phyloP scores from a whole-genome alignment of 1,140 invertebrate species.

The Proctacanthus coquilletti region DNA sequence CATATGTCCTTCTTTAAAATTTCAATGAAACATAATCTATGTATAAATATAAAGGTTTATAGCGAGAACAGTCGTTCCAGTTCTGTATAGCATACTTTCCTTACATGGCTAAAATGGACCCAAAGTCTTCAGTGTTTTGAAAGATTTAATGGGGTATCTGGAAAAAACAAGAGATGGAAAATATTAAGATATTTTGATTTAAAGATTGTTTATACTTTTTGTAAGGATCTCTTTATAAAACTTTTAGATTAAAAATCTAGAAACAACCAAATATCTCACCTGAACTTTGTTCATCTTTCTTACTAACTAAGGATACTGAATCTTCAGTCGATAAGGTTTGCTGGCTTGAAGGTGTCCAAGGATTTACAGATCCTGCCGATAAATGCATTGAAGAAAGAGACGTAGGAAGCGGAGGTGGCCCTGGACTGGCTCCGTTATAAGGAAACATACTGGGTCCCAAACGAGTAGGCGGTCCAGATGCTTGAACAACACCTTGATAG shows the following conservation, averaged over 20 bases:
- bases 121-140: constrained; percentile 20
- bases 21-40: neutral
- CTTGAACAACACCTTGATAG: constrained; percentile 32
- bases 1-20: neutral
- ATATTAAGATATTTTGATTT: constrained; percentile 4
- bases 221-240: too few relatives aligned
- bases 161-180: constrained; percentile 7
- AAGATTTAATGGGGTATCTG: constrained; percentile 30
- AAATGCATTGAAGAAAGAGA: constrained; percentile 5
- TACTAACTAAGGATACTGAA: constrained; percentile 16
- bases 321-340: constrained; percentile 13
- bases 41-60: neutral
- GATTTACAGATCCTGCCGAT: constrained; percentile 5
- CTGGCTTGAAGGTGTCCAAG: neutral
- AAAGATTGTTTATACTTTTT: too few relatives aligned
- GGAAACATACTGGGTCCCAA: constrained; percentile 10
- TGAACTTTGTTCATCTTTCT: constrained; percentile 30
- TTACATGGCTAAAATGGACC: neutral
- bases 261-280: constrained; percentile 11
- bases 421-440: constrained; percentile 22
- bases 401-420: constrained; percentile 2
- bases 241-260: too few relatives aligned
- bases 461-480: constrained; percentile 10
- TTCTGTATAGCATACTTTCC: neutral
- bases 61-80: neutral